phyloP scores from a whole-genome alignment of 2,888 invertebrate species.

The Synanthedon andrenaeformis region DNA sequence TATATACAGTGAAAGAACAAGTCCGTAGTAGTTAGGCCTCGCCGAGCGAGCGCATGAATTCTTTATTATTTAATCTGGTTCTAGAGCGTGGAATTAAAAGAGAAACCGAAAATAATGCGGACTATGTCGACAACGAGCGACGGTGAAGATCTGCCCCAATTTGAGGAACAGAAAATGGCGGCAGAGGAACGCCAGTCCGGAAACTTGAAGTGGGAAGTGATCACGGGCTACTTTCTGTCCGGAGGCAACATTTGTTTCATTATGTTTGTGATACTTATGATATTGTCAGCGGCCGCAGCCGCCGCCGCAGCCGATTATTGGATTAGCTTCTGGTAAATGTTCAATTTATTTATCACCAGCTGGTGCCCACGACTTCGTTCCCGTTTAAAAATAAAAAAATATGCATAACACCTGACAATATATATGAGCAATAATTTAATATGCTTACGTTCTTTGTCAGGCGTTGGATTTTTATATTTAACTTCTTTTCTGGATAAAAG shows the following conservation, averaged over 20 bases:
- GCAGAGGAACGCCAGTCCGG: constrained; percentile 54
- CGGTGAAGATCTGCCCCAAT: constrained; percentile 33
- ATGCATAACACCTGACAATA: too few species aligned
- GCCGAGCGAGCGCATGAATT: neutral
- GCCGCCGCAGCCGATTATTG: constrained; percentile 78
- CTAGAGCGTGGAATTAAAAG: constrained; percentile 1
- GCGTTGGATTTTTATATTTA: too few species aligned
- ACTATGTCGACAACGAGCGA: constrained; percentile 21
- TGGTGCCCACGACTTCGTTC: too few species aligned
- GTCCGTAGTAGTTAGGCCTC: too few species aligned
- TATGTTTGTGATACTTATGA: constrained; percentile 27
- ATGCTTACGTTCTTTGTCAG: too few species aligned
- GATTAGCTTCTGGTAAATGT: constrained; percentile 75
- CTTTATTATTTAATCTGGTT: neutral
- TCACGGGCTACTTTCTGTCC: constrained; percentile 42
- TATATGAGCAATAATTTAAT: too few species aligned
- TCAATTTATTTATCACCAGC: neutral
- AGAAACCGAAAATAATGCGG: constrained; percentile 15
- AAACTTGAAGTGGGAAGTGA: constrained; percentile 47
- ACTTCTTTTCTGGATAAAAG: too few species aligned
- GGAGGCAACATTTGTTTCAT: constrained; percentile 44
- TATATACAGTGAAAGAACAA: too few species aligned
- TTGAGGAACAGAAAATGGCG: constrained; percentile 45
- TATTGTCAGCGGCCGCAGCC: constrained; percentile 67
- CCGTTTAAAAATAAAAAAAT: too few species aligned